Evolutionary conservation across 2,113 vertebrate species (phyloP).

Genomic region (Shinisaurus crocodilurus): DNA sequence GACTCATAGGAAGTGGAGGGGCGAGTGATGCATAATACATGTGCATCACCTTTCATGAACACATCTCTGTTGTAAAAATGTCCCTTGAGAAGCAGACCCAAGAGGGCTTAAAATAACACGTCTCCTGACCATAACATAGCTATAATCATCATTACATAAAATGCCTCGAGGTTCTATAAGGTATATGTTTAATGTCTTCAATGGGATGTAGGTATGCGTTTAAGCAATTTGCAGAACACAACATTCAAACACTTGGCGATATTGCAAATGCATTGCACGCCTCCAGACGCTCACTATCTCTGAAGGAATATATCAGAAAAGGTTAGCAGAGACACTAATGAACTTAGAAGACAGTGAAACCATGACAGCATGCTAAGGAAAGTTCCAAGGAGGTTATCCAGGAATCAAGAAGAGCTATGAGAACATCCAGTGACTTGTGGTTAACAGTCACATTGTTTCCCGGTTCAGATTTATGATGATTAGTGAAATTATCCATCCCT

Average conservation of each 20-base stretch:
- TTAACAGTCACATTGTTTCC: background rate
- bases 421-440: constrained; percentile 14
- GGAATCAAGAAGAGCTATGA: background rate
- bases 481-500: constrained; percentile 12
- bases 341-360: background rate
- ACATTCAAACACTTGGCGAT: constrained; percentile 5
- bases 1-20: background rate
- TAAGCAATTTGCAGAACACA: constrained; percentile 18
- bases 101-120: background rate
- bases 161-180: background rate
- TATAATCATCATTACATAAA: background rate
- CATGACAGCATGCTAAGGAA: background rate
- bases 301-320: constrained; percentile 6
- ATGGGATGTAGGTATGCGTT: background rate
- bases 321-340: background rate
- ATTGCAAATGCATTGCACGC: background rate
- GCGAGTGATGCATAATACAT: background rate
- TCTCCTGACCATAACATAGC: background rate
- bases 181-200: background rate
- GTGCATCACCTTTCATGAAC: background rate
- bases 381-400: constrained; percentile 9
- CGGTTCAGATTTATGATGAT: constrained; percentile 22
- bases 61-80: background rate
- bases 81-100: background rate
- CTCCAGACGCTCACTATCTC: background rate